Base-by-base conservation (phyloP, 2,888 invertebrate genomes). In the Crioceris asparagi region DNA sequence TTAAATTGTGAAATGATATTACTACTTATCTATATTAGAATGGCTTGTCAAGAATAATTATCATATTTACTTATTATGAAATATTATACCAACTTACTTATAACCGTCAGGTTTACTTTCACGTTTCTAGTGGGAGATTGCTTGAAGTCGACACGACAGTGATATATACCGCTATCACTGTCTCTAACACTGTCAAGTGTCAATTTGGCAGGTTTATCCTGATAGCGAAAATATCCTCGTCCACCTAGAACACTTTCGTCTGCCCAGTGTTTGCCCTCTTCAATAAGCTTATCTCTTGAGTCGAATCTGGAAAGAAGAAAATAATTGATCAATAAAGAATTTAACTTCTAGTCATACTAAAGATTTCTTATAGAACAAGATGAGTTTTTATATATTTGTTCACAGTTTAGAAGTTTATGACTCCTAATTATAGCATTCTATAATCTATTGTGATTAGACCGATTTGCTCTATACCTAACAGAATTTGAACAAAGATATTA, bases 121-220 rank as follows among this genome's bases (percentile, higher is more conserved):
- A 83, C 74, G 62, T 90, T 87, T 52, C 86, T 75, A 2, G 90
- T 91, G 1, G 88, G 90, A 8, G 87, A 84, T 61, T 84, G 83
- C 60, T 82, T 83, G 69, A 90, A 91, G 69, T 91, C 91, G 4
- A 90, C 87, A 41, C 91, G 71, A 66, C 91, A 91, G 43, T 87
- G 73, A 67, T 90, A 90, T 44, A 85, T 71, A 10, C 87, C 90
- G 2, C 79, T 82, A 58, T 91, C 90, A 27, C 70, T 69, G 43
- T 80, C 79, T 36, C 74, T 70, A 35, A 86, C 82, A 52, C 74
- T 75, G 60, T 83, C 80, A 40, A 88, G 71, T 49, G 78, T 77
- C 47, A 90, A 71, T 45, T 79, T 79, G 3, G 87, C 83, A 2
- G 86, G 83, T 18, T 72, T 74, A 23, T 80, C 80, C 29, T 77